Evolutionary conservation across 2,797 vertebrate species (phyloP), one percentile per base, ranked within the genome.

Genomic region (Synaphobranchus kaupii): DNA sequence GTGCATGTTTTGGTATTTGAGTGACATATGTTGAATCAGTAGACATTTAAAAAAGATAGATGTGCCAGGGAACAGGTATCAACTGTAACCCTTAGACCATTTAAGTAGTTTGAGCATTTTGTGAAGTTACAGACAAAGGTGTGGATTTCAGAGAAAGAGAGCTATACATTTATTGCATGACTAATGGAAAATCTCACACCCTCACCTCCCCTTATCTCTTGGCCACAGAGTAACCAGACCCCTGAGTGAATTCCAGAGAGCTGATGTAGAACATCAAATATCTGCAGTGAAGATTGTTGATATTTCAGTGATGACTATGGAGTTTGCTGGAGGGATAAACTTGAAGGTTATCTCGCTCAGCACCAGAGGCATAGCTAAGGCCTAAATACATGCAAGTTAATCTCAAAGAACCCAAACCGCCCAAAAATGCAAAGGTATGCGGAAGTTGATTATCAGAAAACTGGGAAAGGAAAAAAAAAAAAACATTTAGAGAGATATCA

Each of bases 401-500:
- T 60, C 58, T 22, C 58, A 60, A 12, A 17, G 58, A 60, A 60
- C 3, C 58, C 58, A 17, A 60, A 22, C 3, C 10, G 1, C 58
- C 58, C 58, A 17, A 17, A 58, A 60, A 60, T 60, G 20, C 17
- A 0, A 17, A 17, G 58, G 58, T 60, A 60, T 15, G 15, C 5
- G 13, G 17, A 60, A 17, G 20, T 22, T 17, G 2, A 60, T 60
- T 22, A 22, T 60, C 4, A 2, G 13, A 60, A 60, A 4, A 60
- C 17, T 60, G 58, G 12, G 15, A 60, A 22, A 60, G 20, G 2
- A 17, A 68, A 68, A 7, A 52, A 78, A 58, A 73, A 17, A 39
- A 58, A 56, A 73, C 34, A 83, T 9, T 34, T 52, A 25, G 82
- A 52, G 68, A 83, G 82, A 76, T 48, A 31, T 50, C 66, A 86